phyloP scores from a whole-genome alignment of 2,797 vertebrate genomes.

The Alcedo atthis region DNA sequence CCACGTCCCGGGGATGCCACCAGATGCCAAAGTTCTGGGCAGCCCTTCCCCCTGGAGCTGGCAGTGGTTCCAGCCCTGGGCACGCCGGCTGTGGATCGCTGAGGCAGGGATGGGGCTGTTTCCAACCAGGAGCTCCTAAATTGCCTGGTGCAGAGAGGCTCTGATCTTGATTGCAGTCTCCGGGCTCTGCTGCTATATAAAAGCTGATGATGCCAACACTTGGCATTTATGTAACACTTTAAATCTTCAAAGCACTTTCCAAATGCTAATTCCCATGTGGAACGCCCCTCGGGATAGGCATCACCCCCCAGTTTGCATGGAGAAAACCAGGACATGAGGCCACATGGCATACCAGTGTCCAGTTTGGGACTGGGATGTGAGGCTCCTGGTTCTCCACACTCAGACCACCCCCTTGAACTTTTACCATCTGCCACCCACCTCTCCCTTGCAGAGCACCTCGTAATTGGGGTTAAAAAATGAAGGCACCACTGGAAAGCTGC shows the following conservation, averaged over 20 bases:
- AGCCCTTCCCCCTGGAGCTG: not conserved
- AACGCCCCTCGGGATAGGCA: not conserved
- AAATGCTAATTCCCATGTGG: not conserved
- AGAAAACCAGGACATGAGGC: not conserved
- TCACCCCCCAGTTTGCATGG: not conserved
- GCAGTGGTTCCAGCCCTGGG: not conserved
- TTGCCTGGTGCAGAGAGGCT: not conserved
- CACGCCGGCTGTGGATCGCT: fast-evolving
- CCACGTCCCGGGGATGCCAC: not conserved
- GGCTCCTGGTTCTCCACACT: not conserved
- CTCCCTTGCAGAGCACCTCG: not conserved
- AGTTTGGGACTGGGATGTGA: not conserved
- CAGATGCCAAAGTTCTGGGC: not conserved
- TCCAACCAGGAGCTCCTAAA: not conserved
- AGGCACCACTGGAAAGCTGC: not conserved
- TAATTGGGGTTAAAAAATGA: not conserved
- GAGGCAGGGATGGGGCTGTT: not conserved
- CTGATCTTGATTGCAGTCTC: not conserved
- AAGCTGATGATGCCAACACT: not conserved
- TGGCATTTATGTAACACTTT: not conserved
- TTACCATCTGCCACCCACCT: not conserved
- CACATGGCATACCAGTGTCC: not conserved
- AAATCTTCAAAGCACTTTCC: constrained; percentile 16
- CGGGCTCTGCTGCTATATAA: not conserved
- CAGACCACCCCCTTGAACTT: not conserved